Conservation (phyloP, 2,113 vertebrate species). For the Pterocles orientalis region DNA sequence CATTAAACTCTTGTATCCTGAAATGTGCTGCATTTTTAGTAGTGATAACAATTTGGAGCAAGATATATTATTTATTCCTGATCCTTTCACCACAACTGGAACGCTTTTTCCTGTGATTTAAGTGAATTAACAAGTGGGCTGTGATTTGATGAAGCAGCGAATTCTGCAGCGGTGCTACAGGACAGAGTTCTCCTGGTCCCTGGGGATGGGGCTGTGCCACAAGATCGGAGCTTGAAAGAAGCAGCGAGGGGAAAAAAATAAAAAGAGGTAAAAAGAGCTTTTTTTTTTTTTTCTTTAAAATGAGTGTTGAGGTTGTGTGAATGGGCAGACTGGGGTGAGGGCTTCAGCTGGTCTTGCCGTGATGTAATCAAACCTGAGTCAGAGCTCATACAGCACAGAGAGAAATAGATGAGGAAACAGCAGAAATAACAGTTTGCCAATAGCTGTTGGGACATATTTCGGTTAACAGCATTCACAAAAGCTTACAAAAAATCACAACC, state of each 20-base stretch:
- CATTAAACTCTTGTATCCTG: background rate
- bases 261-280: accelerated
- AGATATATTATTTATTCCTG: background rate
- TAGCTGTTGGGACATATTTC: background rate
- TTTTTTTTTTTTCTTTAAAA: background rate
- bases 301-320: background rate
- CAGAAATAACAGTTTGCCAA: background rate
- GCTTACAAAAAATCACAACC: background rate
- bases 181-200: background rate
- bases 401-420: background rate
- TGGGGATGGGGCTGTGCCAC: background rate
- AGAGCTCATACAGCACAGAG: background rate
- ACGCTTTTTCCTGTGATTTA: background rate
- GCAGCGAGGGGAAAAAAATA: background rate
- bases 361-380: background rate
- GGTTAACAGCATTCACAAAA: background rate
- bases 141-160: background rate
- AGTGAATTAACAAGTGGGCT: background rate
- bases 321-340: background rate
- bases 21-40: background rate
- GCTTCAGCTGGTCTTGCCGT: background rate
- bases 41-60: background rate
- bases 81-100: background rate
- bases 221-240: background rate
- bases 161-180: background rate